These are phyloP conservation scores for Tetrao urogallus DNA, from an alignment of 2,113 vertebrate genomes.

Conservation along the genomic window DNA sequence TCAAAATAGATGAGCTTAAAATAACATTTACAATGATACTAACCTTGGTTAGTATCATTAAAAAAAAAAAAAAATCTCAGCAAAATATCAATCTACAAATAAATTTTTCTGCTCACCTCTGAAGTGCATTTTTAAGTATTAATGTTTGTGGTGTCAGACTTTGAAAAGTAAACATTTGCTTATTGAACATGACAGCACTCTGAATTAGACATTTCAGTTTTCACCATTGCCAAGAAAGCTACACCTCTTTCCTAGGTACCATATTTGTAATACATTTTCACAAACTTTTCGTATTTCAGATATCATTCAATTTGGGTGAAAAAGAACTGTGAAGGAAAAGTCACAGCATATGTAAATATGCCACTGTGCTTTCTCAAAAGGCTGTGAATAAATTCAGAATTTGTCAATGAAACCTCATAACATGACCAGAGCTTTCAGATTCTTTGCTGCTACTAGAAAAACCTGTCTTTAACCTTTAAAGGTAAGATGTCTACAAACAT, in stretches of 20 bases:
- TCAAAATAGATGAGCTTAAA: constrained; percentile 1
- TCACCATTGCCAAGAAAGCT: constrained; percentile 16
- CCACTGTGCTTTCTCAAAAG: not conserved
- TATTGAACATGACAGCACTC: not conserved
- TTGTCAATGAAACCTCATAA: not conserved
- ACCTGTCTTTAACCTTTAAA: not conserved
- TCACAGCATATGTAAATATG: not conserved
- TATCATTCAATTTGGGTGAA: not conserved
- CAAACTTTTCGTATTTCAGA: not conserved
- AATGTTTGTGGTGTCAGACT: not conserved
- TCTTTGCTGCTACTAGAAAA: not conserved
- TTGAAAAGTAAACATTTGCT: not conserved
- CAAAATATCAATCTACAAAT: not conserved
- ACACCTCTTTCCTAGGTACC: constrained; percentile 17
- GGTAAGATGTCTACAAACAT: not conserved
- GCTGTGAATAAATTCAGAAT: constrained; percentile 1
- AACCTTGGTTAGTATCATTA: not conserved
- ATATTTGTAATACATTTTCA: not conserved
- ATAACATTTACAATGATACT: not conserved
- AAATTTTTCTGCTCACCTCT: not conserved
- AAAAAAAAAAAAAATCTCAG: not conserved
- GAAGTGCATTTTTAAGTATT: not conserved
- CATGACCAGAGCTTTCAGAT: not conserved
- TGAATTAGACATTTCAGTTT: not conserved
- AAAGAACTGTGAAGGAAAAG: constrained; percentile 13